A percentile compares a stretch with the other conserved stretches of the same genome.
These are phyloP conservation scores for Platyscapa corneri DNA, from an alignment of 1,140 invertebrate species.

Conservation along the genomic window DNA sequence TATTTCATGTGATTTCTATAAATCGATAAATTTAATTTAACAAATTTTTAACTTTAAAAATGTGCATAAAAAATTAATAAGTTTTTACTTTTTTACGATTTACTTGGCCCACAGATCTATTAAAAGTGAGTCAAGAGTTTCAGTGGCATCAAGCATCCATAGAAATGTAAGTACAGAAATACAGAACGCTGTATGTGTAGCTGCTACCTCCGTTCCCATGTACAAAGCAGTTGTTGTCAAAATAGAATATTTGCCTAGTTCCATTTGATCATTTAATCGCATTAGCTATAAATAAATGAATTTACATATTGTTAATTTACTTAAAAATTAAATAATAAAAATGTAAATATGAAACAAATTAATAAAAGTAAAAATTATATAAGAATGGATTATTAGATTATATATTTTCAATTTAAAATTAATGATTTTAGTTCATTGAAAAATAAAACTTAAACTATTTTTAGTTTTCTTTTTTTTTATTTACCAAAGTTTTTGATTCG, in stretches of 20 bases:
- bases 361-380: too few relatives aligned
- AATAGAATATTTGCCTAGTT: slow-evolving; percentile 55
- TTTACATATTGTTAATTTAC: not conserved
- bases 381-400: too few relatives aligned
- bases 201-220: slow-evolving; percentile 62
- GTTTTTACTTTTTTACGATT: slow-evolving; percentile 63
- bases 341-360: too few relatives aligned
- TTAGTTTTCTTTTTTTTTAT: too few relatives aligned
- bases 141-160: slow-evolving; percentile 73
- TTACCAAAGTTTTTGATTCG: too few relatives aligned
- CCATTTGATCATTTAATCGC: slow-evolving; percentile 60
- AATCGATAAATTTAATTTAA: not conserved
- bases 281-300: slow-evolving; percentile 56
- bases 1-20: slow-evolving; percentile 42
- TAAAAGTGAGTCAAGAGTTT: slow-evolving; percentile 67
- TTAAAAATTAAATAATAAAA: too few relatives aligned
- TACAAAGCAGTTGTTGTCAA: slow-evolving; percentile 60
- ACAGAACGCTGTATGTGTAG: slow-evolving; percentile 64
- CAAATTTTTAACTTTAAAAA: not conserved
- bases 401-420: too few relatives aligned
- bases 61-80: not conserved
- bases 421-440: too few relatives aligned
- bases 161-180: slow-evolving; percentile 68
- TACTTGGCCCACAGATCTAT: slow-evolving; percentile 69
- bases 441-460: too few relatives aligned